Conservation (phyloP, 2,113 vertebrate species). For the Tautogolabrus adspersus region DNA sequence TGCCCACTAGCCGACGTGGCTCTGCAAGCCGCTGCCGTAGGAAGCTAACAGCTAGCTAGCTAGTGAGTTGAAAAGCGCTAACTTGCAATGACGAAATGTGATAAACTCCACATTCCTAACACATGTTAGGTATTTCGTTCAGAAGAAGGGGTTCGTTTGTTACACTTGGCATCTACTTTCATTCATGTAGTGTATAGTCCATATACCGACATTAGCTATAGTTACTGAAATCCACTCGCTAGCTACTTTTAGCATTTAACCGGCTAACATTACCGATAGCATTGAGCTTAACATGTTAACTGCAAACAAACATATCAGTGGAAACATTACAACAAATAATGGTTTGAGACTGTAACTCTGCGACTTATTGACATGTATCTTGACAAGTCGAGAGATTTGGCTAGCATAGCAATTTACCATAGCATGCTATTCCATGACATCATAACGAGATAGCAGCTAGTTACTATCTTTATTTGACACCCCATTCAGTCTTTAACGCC, state of each 20-base stretch:
- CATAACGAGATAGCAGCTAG: conserved; percentile 26
- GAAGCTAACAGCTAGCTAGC: conserved; percentile 36
- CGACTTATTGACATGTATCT: too few relatives aligned
- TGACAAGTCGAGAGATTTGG: not conserved
- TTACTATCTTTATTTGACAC: not conserved
- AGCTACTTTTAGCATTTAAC: not conserved
- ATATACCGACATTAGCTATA: too few relatives aligned
- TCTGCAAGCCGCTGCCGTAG: conserved; percentile 28
- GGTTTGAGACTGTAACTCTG: not conserved
- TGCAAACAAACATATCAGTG: not conserved
- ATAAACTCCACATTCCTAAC: fast-evolving
- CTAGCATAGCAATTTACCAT: conserved; percentile 16
- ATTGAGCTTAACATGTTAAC: not conserved
- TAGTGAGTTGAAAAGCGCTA: not conserved
- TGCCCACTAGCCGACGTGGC: conserved; percentile 74
- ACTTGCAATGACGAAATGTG: not conserved
- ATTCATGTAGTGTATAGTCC: fast-evolving
- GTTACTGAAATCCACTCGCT: not conserved
- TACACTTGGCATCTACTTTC: not conserved
- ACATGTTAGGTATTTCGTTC: fast-evolving
- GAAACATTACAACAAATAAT: fast-evolving
- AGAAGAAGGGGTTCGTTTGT: too few relatives aligned
- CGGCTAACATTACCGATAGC: conserved; percentile 14
- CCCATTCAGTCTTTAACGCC: not conserved
- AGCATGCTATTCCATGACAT: conserved; percentile 69